phyloP scores from a whole-genome alignment of 1,140 invertebrate species.

The Proctacanthus coquilletti region DNA sequence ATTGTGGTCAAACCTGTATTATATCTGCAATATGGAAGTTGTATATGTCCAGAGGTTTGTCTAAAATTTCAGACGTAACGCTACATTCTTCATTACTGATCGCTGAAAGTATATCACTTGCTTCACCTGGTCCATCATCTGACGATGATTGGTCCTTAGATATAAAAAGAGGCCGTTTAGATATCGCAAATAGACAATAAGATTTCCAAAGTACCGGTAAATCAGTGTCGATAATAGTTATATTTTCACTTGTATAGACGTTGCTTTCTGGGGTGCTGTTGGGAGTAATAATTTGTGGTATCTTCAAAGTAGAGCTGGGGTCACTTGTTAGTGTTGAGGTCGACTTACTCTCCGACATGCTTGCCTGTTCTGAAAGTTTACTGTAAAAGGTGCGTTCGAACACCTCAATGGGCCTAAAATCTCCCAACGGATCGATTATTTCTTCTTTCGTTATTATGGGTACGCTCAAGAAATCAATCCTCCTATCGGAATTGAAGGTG shows the following conservation, averaged over 20 bases:
- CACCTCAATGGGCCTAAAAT: constrained; percentile 26
- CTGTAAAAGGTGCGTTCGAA: constrained; percentile 27
- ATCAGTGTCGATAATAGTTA: constrained; percentile 46
- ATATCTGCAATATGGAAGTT: constrained; percentile 22
- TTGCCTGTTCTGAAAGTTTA: no score
- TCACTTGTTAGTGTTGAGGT: no score
- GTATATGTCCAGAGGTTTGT: constrained; percentile 18
- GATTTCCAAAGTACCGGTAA: constrained; percentile 14
- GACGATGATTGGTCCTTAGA: constrained; percentile 25
- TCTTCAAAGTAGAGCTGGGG: constrained; percentile 17
- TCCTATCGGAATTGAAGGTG: constrained; percentile 13
- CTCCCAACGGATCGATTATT: constrained; percentile 20
- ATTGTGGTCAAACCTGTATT: no score
- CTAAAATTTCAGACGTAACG: constrained; percentile 45
- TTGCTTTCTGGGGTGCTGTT: constrained; percentile 18
- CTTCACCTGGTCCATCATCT: constrained; percentile 17
- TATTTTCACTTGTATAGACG: constrained; percentile 27
- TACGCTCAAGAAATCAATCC: constrained; percentile 18
- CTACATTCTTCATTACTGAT: constrained; percentile 53
- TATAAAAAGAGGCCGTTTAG: neutral
- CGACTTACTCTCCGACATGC: no score
- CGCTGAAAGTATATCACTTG: constrained; percentile 41
- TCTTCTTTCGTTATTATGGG: constrained; percentile 20
- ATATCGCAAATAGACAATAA: neutral
- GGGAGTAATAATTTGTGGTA: constrained; percentile 18